Conservation (phyloP, 2,797 vertebrate species). For the Artibeus lituratus region DNA sequence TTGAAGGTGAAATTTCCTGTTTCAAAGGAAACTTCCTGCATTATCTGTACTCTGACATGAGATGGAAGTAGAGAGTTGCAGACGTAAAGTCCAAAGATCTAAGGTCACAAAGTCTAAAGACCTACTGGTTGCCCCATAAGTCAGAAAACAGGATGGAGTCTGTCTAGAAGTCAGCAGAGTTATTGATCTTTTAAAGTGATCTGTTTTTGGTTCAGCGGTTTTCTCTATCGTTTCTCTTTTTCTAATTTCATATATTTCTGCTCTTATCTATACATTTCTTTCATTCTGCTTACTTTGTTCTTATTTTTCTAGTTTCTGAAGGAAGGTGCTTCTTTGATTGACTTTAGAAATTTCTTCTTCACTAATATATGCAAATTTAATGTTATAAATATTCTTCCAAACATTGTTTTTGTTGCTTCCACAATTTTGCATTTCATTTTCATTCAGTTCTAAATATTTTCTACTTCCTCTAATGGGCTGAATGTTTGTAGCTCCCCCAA, state of each 20-base stretch:
- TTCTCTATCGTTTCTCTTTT: not conserved
- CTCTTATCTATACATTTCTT: not conserved
- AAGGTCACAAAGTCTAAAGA: not conserved
- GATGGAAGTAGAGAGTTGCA: conserved; percentile 54
- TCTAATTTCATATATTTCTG: not conserved
- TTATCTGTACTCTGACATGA: conserved; percentile 37
- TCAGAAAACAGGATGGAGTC: not conserved
- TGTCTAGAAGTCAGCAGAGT: not conserved
- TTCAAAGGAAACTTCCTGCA: conserved; percentile 18
- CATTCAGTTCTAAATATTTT: not conserved
- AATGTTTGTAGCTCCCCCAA: not conserved
- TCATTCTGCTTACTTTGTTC: not conserved
- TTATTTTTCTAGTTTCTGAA: not conserved
- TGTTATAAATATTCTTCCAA: not conserved
- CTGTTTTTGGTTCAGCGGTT: not conserved
- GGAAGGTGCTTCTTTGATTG: not conserved
- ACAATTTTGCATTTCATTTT: conserved; percentile 4
- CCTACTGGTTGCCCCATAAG: not conserved
- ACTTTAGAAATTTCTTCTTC: not conserved
- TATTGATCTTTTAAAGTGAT: not conserved
- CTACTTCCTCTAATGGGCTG: not conserved
- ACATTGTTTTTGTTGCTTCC: not conserved
- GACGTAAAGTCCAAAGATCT: not conserved
- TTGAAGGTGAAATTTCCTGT: not conserved
- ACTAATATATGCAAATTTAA: not conserved